Percentiles rank a stretch among this genome's conserved stretches.
Evolutionary conservation across 2,888 invertebrate species (phyloP).

Genomic region (Microplitis manilae): DNA sequence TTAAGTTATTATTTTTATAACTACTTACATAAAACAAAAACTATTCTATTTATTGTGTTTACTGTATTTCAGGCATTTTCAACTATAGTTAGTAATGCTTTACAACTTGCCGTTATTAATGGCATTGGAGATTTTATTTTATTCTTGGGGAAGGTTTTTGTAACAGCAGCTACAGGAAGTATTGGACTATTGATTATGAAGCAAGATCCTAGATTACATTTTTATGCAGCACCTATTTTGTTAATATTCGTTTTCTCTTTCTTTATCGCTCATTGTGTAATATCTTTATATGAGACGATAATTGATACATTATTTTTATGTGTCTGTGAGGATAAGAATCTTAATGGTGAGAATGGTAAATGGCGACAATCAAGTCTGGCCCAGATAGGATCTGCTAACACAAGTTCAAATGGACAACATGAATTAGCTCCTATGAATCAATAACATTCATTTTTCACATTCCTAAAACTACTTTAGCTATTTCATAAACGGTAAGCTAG

Average conservation of each 20-base stretch:
- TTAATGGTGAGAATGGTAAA: slow-evolving; percentile 81
- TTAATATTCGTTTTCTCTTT: slow-evolving; percentile 89
- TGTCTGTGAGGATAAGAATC: slow-evolving; percentile 92
- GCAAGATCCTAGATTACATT: slow-evolving; percentile 81
- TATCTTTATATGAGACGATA: slow-evolving; percentile 96
- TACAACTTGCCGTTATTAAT: slow-evolving; percentile 93
- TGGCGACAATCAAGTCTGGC: slow-evolving; percentile 68
- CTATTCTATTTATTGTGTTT: slow-evolving; percentile 44
- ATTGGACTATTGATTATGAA: slow-evolving; percentile 85
- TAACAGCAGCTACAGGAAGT: slow-evolving; percentile 87
- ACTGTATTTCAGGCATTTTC: slow-evolving; percentile 82
- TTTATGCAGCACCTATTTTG: slow-evolving; percentile 89
- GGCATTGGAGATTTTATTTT: slow-evolving; percentile 93
- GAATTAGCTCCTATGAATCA: slow-evolving; percentile 73
- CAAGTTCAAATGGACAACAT: slow-evolving; percentile 67
- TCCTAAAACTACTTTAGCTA: too few species aligned
- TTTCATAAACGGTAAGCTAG: too few species aligned
- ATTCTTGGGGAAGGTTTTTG: slow-evolving; percentile 88
- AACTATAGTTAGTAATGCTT: slow-evolving; percentile 85
- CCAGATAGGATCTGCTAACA: slow-evolving; percentile 60
- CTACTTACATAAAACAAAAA: too few species aligned
- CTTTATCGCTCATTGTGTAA: slow-evolving; percentile 93
- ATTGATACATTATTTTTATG: slow-evolving; percentile 95
- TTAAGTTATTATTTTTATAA: too few species aligned
- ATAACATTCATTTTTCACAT: slow-evolving; percentile 40